Evolutionary conservation across 2,888 invertebrate species (phyloP), one percentile per base, ranked within the genome.

Genomic region (Drosophila mimica): DNA sequence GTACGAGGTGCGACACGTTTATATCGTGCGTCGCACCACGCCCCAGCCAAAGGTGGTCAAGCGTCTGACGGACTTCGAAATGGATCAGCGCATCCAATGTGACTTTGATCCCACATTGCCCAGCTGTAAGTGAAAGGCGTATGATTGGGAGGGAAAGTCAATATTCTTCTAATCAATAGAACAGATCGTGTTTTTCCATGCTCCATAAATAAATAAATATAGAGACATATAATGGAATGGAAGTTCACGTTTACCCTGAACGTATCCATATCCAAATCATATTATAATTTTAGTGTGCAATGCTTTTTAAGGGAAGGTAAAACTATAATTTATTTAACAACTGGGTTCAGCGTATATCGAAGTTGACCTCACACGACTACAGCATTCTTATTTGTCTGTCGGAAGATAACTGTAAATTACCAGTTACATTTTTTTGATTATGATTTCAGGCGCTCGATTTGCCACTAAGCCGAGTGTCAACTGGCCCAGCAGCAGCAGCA

Each of bases 61-160:
- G 0, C 38, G 38, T 0, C 30, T 91, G 15, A 74, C 71, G 5
- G 88, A 90, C 52, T 76, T 77, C 4, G 84, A 88, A 6, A 61
- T 91, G n/a, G 83, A 88, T 8, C 46, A 61, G 52, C 89, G 82
- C 33, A 84, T 91, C 30, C 75, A 67, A n/a, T 91, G 91, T 43
- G 88, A 87, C 70, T 91, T 88, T 49, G 74, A 91, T 20, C 86
- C 90, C 0, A 72, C 54, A 17, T 54, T 72, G 31, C 52, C 76
- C 0, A 77, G 81, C 33, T 91, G 91, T 91, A 63, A 87, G 88
- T 78, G 11, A 33, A 13, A 0, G 9, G 28, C 46, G 46, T 8
- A 20, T 20, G 13, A 15, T 20, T 43, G 4, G 15, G 15, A 25
- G 15, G 15, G 46, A 25, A 46, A 4, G 2, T 46, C 4, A 15